Evolutionary conservation across 2,888 invertebrate species (phyloP).

Genomic region (Tachina fera): DNA sequence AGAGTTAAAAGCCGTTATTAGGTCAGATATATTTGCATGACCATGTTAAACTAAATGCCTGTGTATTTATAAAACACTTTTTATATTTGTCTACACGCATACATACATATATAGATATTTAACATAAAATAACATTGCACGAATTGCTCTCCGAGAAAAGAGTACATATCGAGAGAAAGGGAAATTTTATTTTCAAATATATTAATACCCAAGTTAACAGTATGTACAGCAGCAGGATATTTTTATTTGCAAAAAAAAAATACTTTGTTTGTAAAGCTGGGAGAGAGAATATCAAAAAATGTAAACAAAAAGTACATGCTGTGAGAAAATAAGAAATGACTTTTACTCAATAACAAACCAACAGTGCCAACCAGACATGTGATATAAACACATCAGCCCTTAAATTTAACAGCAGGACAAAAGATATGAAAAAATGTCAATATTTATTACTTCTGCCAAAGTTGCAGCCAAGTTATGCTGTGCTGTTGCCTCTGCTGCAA

Average conservation of each 20-base stretch:
- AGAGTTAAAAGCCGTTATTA: constrained; percentile 80
- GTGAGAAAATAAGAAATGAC: no score
- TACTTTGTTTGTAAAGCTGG: no score
- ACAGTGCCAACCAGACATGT: no score
- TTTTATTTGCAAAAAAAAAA: no score
- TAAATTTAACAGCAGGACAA: neutral
- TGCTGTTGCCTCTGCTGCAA: neutral
- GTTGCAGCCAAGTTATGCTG: constrained; percentile 3
- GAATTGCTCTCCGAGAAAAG: no score
- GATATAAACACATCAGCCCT: no score
- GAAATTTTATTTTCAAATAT: constrained; percentile 27
- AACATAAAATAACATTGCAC: neutral
- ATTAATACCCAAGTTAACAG: neutral
- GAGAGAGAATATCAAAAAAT: no score
- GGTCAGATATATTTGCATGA: constrained; percentile 77
- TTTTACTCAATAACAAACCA: no score
- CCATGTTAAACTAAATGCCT: neutral
- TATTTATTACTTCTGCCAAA: constrained; percentile 55
- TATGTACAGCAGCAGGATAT: no score
- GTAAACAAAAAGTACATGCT: no score
- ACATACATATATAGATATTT: neutral
- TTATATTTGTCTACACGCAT: neutral
- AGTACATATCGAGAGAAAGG: neutral
- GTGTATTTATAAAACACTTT: neutral
- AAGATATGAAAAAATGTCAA: neutral